Conservation (phyloP, 2,888 invertebrate species). For the Gari tellinella region DNA sequence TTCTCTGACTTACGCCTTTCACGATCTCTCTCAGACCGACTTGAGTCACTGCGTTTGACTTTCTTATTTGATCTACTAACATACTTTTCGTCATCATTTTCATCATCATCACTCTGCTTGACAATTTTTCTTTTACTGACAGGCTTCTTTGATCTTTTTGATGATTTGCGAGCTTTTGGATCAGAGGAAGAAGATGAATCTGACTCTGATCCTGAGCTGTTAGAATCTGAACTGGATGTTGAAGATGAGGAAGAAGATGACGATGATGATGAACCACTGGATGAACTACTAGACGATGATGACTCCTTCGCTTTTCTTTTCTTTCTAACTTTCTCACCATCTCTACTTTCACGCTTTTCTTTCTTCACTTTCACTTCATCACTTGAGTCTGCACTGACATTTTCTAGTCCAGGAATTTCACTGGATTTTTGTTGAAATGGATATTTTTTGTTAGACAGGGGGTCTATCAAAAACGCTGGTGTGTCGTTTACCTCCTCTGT, state of each 20-base stretch:
- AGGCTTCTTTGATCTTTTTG: not conserved
- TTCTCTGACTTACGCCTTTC: conserved; percentile 23
- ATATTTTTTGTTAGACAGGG: conserved; percentile 62
- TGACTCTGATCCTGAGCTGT: conserved; percentile 17
- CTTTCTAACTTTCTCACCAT: conserved; percentile 17
- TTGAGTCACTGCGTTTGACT: conserved; percentile 43
- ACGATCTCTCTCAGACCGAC: conserved; percentile 25
- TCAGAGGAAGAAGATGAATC: conserved; percentile 44
- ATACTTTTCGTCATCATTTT: not conserved
- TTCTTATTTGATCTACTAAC: conserved; percentile 31
- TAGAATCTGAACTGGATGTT: conserved; percentile 57
- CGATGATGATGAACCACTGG: conserved; percentile 61
- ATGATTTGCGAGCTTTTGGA: conserved; percentile 12
- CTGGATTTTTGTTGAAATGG: conserved; percentile 68
- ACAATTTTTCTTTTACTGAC: conserved; percentile 20
- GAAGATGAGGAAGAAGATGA: conserved; percentile 61
- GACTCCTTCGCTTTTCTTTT: conserved; percentile 31
- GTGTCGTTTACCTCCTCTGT: conserved; percentile 62
- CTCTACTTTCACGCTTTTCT: conserved; percentile 18
- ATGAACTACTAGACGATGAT: conserved; percentile 54
- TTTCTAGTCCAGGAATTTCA: conserved; percentile 72
- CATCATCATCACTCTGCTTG: conserved; percentile 10
- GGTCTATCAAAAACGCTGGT: conserved; percentile 69
- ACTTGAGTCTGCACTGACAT: conserved; percentile 23
- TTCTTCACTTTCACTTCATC: conserved; percentile 26